Percentiles rank a stretch among this genome's conserved stretches.
Conservation (phyloP, 1,140 invertebrate genomes). For the Brachionus koreanus region DNA sequence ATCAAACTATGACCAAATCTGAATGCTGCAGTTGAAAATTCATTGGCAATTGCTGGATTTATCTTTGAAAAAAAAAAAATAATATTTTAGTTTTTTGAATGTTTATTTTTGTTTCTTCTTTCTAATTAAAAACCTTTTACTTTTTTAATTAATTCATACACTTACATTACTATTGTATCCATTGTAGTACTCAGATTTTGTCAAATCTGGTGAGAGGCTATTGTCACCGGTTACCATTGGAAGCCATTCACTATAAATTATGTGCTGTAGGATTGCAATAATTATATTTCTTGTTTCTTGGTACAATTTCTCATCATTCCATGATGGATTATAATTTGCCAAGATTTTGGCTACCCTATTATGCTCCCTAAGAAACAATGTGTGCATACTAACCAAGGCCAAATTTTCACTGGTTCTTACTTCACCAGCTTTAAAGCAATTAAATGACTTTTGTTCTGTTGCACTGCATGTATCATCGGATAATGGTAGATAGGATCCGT, state of each 20-base stretch:
- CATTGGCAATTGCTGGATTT: conserved; percentile 18
- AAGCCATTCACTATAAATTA: conserved; percentile 88
- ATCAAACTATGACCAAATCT: conserved; percentile 40
- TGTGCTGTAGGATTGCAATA: conserved; percentile 83
- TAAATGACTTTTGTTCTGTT: background rate
- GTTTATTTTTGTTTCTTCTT: background rate
- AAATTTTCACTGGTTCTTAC: background rate
- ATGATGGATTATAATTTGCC: conserved; percentile 40
- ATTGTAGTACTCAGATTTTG: background rate
- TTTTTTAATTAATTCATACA: background rate
- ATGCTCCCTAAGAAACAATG: conserved; percentile 62
- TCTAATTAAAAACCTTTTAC: background rate
- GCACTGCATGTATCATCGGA: background rate
- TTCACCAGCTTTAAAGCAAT: conserved; percentile 24
- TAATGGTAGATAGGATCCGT: background rate
- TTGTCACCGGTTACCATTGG: conserved; percentile 75
- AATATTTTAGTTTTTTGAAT: background rate
- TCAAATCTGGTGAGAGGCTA: background rate
- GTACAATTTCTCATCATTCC: conserved; percentile 49
- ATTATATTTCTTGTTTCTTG: conserved; percentile 79
- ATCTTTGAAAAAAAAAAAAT: background rate
- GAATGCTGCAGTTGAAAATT: conserved; percentile 39
- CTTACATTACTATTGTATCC: conserved; percentile 1
- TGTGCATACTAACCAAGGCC: conserved; percentile 64
- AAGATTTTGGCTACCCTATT: conserved; percentile 48